These are phyloP conservation scores for Galerucella calmariensis DNA, from an alignment of 2,888 invertebrate species.

Conservation along the genomic window DNA sequence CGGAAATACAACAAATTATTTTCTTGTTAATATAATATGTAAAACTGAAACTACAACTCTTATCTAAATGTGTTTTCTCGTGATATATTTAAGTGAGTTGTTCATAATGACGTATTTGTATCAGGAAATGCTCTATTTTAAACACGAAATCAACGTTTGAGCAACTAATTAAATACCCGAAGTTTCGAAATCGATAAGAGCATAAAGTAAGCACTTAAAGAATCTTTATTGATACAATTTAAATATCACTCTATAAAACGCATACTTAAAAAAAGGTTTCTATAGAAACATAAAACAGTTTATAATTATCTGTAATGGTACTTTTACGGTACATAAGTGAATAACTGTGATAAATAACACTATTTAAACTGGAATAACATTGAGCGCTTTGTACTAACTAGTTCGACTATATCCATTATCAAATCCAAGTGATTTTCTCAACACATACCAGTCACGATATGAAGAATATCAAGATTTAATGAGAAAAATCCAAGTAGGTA, in stretches of 20 bases:
- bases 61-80: not conserved
- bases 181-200: not conserved
- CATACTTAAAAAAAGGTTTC: not conserved
- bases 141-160: not conserved
- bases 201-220: not conserved
- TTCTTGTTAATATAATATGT: not conserved
- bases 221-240: not conserved
- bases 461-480: too few relatives aligned
- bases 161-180: not conserved
- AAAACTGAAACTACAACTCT: not conserved
- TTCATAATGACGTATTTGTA: not conserved
- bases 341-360: not conserved
- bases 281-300: constrained; percentile 7
- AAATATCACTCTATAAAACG: constrained; percentile 3
- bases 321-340: not conserved
- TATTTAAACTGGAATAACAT: not conserved
- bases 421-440: too few relatives aligned
- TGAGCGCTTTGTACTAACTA: too few relatives aligned
- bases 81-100: not conserved
- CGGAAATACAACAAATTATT: not conserved
- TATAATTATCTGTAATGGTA: not conserved
- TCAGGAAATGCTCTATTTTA: constrained; percentile 2
- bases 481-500: too few relatives aligned
- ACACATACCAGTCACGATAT: too few relatives aligned
- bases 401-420: too few relatives aligned